phyloP scores from a whole-genome alignment of 2,113 vertebrate species.

The Albula goreensis region DNA sequence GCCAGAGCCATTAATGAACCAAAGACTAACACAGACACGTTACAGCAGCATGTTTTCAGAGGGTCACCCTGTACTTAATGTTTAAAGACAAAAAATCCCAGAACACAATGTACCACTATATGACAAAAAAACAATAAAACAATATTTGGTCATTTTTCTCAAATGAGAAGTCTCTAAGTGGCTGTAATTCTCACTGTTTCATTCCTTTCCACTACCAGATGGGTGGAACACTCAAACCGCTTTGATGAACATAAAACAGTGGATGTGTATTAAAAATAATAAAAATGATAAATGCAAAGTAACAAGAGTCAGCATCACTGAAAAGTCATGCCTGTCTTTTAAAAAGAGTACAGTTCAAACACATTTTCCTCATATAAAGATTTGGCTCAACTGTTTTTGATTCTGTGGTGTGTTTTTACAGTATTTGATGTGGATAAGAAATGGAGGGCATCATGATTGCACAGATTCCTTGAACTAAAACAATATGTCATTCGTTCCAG shows the following conservation, averaged over 20 bases:
- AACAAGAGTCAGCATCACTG: conserved; percentile 30
- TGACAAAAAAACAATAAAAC: neutral
- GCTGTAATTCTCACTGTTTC: conserved; percentile 27
- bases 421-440: conserved; percentile 35
- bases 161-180: conserved; percentile 13
- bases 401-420: conserved; percentile 45
- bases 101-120: conserved; percentile 32
- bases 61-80: conserved; percentile 26
- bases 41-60: conserved; percentile 23
- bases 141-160: conserved; percentile 2
- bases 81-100: conserved; percentile 22
- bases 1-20: conserved; percentile 31
- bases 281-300: neutral
- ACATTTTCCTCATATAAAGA: conserved; percentile 38
- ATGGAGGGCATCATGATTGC: conserved; percentile 32
- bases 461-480: conserved; percentile 28
- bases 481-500: conserved; percentile 23
- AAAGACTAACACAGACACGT: conserved; percentile 29
- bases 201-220: conserved; percentile 29
- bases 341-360: conserved; percentile 32
- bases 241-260: conserved; percentile 6
- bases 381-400: conserved; percentile 41
- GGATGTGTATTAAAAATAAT: conserved; percentile 20
- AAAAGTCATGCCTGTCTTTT: conserved; percentile 21
- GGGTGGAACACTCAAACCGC: conserved; percentile 28